phyloP scores from a whole-genome alignment of 1,140 invertebrate species.

The Orchesella cincta region DNA sequence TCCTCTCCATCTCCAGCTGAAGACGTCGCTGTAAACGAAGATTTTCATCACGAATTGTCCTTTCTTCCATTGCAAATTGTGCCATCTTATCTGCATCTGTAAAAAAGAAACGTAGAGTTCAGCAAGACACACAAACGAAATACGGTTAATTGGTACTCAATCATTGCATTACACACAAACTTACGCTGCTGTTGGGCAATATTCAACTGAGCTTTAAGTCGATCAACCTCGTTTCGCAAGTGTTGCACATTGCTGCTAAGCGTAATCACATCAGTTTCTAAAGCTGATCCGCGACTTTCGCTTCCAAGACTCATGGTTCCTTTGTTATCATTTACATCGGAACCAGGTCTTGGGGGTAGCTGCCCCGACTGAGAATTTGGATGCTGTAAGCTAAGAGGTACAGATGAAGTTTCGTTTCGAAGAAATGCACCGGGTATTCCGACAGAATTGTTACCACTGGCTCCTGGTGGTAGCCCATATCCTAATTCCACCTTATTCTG shows the following conservation, averaged over 20 bases:
- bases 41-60: constrained; percentile 92
- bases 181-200: constrained; percentile 72
- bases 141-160: too few relatives aligned
- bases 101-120: constrained; percentile 37
- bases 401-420: not conserved
- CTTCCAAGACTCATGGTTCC: constrained; percentile 21
- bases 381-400: constrained; percentile 4
- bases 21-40: constrained; percentile 87
- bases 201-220: constrained; percentile 73
- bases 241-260: constrained; percentile 91
- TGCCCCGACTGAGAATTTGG: constrained; percentile 37
- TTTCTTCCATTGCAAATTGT: constrained; percentile 89
- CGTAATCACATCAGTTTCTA: constrained; percentile 78
- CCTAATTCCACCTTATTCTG: constrained; percentile 45
- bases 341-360: not conserved
- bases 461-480: not conserved
- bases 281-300: constrained; percentile 39
- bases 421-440: not conserved
- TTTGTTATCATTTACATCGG: not conserved
- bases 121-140: not conserved
- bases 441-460: not conserved
- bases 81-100: constrained; percentile 91
- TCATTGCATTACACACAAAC: constrained; percentile 50
- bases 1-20: constrained; percentile 88
- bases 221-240: constrained; percentile 82